These are phyloP conservation scores for Clinocottus analis DNA, from an alignment of 2,113 vertebrate species.

Conservation along the genomic window DNA sequence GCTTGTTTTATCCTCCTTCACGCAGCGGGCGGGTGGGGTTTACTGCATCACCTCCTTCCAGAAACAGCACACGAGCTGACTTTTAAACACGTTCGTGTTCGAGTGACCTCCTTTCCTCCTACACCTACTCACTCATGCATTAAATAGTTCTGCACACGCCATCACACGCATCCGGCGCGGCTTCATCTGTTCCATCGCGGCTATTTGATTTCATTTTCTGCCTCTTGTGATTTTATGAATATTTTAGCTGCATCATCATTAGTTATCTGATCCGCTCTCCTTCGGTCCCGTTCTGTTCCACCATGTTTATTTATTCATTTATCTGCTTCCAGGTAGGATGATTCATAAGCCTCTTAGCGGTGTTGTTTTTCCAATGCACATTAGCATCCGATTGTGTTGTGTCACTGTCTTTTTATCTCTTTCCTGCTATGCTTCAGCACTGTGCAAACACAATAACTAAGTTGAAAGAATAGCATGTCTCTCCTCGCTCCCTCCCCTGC, in stretches of 20 bases:
- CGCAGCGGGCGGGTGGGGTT: slow-evolving; percentile 2
- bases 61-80: slow-evolving; percentile 18
- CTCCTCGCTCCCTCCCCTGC: slow-evolving; percentile 48
- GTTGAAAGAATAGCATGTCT: slow-evolving; percentile 62
- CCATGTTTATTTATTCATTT: slow-evolving; percentile 52
- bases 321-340: slow-evolving; percentile 54
- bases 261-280: slow-evolving; percentile 40
- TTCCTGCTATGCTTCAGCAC: slow-evolving; percentile 17
- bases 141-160: slow-evolving; percentile 20
- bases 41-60: slow-evolving; percentile 21
- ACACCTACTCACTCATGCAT: slow-evolving; percentile 46
- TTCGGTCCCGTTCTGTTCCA: slow-evolving; percentile 20
- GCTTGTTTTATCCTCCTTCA: slow-evolving; percentile 13
- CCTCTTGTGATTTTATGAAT: slow-evolving; percentile 42
- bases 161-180: slow-evolving; percentile 34
- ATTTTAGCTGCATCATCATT: slow-evolving; percentile 30
- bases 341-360: slow-evolving; percentile 54
- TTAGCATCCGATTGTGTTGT: slow-evolving; percentile 50
- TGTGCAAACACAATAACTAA: slow-evolving; percentile 65
- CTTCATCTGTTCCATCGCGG: slow-evolving; percentile 41
- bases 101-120: slow-evolving; percentile 41
- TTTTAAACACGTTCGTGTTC: slow-evolving; percentile 30
- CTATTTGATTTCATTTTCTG: slow-evolving; percentile 48
- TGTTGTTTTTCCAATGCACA: slow-evolving; percentile 49
- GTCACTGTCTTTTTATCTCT: slow-evolving; percentile 52